Evolutionary conservation across 1,140 invertebrate species (phyloP).

Genomic region (Brachionus koreanus): DNA sequence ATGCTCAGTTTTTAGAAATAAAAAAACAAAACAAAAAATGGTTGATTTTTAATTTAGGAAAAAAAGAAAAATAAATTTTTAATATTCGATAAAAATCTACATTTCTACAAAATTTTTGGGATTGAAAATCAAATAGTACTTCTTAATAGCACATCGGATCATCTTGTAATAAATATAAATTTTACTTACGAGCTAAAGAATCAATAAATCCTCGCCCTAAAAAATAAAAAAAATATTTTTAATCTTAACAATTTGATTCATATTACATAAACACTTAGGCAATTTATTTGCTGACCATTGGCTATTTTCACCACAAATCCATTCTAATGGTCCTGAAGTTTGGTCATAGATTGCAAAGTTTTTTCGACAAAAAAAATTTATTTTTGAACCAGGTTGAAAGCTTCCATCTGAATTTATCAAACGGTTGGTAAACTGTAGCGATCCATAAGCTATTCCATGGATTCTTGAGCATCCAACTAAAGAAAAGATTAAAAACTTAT

Average conservation of each 20-base stretch:
- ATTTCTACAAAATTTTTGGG: no score
- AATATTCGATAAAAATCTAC: no score
- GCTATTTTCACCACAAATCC: not conserved
- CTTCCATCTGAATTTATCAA: not conserved
- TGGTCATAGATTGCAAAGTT: not conserved
- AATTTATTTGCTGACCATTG: slow-evolving; percentile 1
- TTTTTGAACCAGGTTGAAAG: not conserved
- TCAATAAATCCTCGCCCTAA: slow-evolving; percentile 16
- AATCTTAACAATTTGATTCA: not conserved
- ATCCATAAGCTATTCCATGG: slow-evolving; percentile 12
- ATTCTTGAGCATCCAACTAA: slow-evolving; percentile 15
- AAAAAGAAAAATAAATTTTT: no score
- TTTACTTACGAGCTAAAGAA: not conserved
- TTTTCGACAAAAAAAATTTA: not conserved
- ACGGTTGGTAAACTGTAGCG: not conserved
- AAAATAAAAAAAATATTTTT: not conserved
- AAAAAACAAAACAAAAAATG: no score
- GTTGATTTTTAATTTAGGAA: no score
- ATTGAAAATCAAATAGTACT: no score
- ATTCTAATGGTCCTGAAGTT: not conserved
- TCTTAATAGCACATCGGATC: no score
- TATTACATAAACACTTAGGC: slow-evolving; percentile 11
- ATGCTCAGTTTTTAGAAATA: no score
- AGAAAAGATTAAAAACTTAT: not conserved
- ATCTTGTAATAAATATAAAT: no score